Evolutionary conservation across 2,113 vertebrate genomes (phyloP).

Genomic region (Phodopus roborovskii): DNA sequence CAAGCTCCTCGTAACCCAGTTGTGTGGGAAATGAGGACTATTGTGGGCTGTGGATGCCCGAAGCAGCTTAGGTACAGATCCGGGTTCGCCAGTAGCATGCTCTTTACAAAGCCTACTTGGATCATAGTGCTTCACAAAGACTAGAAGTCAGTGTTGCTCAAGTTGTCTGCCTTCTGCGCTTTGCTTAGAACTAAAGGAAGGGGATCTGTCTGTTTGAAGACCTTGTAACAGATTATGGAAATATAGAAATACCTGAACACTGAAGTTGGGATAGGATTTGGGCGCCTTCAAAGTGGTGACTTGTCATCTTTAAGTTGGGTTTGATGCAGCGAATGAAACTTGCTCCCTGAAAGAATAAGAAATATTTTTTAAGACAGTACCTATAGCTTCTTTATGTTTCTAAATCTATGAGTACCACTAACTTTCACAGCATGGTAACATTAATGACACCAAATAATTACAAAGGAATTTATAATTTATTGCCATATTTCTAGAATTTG

Average conservation of each 20-base stretch:
- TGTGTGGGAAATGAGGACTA: not conserved
- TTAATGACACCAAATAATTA: constrained; percentile 40
- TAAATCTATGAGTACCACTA: constrained; percentile 40
- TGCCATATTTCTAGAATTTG: constrained; percentile 11
- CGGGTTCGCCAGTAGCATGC: not conserved
- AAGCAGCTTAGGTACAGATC: not conserved
- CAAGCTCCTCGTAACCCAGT: not conserved
- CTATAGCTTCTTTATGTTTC: not conserved
- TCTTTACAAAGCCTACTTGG: not conserved
- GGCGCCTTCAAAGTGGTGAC: constrained; percentile 96
- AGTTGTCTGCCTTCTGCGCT: not conserved
- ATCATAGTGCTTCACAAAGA: constrained; percentile 31
- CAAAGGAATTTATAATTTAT: not conserved
- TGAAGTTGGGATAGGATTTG: constrained; percentile 99
- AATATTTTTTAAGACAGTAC: constrained; percentile 48
- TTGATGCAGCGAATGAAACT: constrained; percentile 99
- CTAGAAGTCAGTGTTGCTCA: not conserved
- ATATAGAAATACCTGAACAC: constrained; percentile 92
- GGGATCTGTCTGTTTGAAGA: constrained; percentile 3
- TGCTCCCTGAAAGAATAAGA: constrained; percentile 90
- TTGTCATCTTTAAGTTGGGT: constrained; percentile 98
- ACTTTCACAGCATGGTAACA: not conserved
- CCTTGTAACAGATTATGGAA: not conserved
- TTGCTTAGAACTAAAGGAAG: constrained; percentile 3
- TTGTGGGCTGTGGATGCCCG: not conserved